Evolutionary conservation across 1,140 invertebrate species (phyloP).

Genomic region (Bombus affinis): DNA sequence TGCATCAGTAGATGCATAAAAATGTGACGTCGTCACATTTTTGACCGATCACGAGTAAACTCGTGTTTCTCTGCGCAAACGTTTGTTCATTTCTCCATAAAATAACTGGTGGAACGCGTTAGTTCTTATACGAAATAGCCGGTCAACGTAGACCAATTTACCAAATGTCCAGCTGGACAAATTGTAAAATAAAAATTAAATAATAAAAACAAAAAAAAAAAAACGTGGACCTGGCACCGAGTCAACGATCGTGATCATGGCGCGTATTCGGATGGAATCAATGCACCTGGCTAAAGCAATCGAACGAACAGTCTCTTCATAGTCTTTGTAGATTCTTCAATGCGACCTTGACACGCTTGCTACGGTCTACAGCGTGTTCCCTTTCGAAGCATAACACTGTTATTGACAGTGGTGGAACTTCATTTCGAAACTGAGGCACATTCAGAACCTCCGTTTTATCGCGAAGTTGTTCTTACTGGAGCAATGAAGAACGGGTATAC

Average conservation of each 20-base stretch:
- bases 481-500: not conserved
- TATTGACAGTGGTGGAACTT: conserved; percentile 25
- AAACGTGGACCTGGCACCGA: not conserved
- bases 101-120: no score
- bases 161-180: no score
- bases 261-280: not conserved
- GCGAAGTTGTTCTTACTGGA: not conserved
- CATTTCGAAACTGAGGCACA: not conserved
- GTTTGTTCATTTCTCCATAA: no score
- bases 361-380: conserved; percentile 38
- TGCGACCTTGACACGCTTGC: conserved; percentile 56
- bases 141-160: no score
- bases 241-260: not conserved
- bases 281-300: not conserved
- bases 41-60: no score
- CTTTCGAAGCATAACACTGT: conserved; percentile 27
- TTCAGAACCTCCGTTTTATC: not conserved
- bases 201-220: no score
- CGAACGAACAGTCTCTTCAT: conserved; percentile 16
- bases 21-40: no score
- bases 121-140: no score
- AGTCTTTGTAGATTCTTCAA: conserved; percentile 14
- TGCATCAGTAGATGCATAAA: no score
- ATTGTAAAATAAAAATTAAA: no score
- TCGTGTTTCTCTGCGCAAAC: no score